Evolutionary conservation across 2,888 invertebrate species (phyloP).

Genomic region (Drosophila recens): DNA sequence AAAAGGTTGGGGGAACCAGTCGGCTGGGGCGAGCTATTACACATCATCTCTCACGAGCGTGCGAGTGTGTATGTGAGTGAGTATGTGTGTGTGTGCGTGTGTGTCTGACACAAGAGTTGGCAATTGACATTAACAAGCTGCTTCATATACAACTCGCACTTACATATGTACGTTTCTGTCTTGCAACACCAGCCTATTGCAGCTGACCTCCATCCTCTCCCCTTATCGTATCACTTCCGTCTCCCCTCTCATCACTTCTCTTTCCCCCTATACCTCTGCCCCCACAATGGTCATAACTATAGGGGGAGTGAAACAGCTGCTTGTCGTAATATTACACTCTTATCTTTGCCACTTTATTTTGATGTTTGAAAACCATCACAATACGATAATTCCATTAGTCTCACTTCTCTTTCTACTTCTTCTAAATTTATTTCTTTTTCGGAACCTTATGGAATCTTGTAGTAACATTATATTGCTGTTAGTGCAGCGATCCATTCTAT

Average conservation of each 20-base stretch:
- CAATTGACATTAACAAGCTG: constrained; percentile 62
- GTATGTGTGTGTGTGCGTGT: constrained; percentile 7
- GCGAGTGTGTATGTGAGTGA: constrained; percentile 4
- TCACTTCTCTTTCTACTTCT: background rate
- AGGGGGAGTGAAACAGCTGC: constrained; percentile 23
- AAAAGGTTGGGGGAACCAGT: constrained; percentile 8
- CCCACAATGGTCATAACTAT: background rate
- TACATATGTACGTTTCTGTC: constrained; percentile 19
- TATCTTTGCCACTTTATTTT: constrained; percentile 5
- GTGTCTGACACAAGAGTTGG: constrained; percentile 31
- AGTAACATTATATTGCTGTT: constrained; percentile 4
- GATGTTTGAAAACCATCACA: constrained; percentile 12
- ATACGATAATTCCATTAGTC: constrained; percentile 23
- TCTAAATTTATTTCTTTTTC: background rate
- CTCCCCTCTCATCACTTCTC: background rate
- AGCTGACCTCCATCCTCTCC: background rate
- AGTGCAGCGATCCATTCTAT: background rate
- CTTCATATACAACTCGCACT: constrained; percentile 27
- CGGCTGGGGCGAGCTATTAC: constrained; percentile 28
- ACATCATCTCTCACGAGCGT: constrained; percentile 32
- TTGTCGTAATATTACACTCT: constrained; percentile 19
- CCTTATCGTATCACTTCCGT: too few species aligned
- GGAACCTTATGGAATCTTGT: constrained; percentile 1
- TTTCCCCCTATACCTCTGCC: background rate
- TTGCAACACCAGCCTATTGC: constrained; percentile 9